These are phyloP conservation scores for Oncorhynchus clarkii DNA, from an alignment of 2,113 vertebrate genomes.

Conservation along the genomic window DNA sequence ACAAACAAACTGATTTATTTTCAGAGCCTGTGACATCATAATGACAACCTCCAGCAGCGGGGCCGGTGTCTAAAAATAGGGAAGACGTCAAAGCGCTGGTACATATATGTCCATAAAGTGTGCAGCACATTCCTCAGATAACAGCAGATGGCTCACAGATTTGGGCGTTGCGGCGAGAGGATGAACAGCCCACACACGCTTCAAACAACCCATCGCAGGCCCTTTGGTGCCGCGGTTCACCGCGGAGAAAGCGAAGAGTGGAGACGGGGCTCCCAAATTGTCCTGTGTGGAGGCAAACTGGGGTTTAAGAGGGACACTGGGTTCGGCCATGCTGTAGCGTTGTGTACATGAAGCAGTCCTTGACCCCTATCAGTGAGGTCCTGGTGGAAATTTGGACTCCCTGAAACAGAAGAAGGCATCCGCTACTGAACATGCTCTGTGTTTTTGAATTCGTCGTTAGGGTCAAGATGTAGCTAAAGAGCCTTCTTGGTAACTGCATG, in stretches of 20 bases:
- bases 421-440: constrained; percentile 9
- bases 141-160: constrained; percentile 64
- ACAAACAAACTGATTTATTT: constrained; percentile 68
- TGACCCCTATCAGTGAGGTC: constrained; percentile 36
- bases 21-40: constrained; percentile 64
- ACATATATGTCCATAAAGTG: constrained; percentile 76
- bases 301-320: constrained; percentile 8
- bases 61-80: constrained; percentile 65
- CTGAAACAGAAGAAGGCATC: constrained; percentile 35
- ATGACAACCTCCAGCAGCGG: constrained; percentile 50
- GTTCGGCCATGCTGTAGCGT: constrained; percentile 14
- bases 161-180: constrained; percentile 31
- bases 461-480: neutral
- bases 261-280: neutral
- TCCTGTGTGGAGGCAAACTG: neutral
- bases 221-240: constrained; percentile 20
- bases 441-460: constrained; percentile 7
- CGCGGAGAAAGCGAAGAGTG: constrained; percentile 23
- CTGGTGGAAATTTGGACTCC: constrained; percentile 39
- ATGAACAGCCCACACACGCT: constrained; percentile 21
- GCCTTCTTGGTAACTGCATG: neutral
- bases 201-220: neutral
- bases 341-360: constrained; percentile 49
- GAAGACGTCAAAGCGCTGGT: constrained; percentile 56
- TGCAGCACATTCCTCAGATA: constrained; percentile 68